Evolutionary conservation across 2,797 vertebrate species (phyloP).

Genomic region (Acrossocheilus fasciatus): DNA sequence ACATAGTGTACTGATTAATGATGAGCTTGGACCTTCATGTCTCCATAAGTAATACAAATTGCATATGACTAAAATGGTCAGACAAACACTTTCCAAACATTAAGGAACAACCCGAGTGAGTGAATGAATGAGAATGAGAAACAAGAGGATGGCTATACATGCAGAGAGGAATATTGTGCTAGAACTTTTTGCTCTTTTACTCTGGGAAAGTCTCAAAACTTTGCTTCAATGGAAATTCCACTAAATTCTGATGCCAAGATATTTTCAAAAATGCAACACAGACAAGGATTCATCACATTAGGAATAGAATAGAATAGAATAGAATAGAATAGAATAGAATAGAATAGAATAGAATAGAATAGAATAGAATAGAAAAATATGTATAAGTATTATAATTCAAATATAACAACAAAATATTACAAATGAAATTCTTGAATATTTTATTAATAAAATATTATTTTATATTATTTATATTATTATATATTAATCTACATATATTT

Average conservation of each 20-base stretch:
- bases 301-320: no score
- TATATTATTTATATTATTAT: no score
- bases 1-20: constrained; percentile 52
- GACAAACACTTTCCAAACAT: constrained; percentile 6
- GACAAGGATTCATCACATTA: not conserved
- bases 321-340: no score
- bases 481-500: no score
- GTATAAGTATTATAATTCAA: no score
- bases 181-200: not conserved
- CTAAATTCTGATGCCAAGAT: not conserved
- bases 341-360: no score
- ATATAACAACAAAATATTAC: no score
- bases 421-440: no score
- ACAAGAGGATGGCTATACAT: not conserved
- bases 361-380: no score
- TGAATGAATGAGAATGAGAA: not conserved
- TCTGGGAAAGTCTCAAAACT: not conserved
- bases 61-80: constrained; percentile 26
- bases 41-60: constrained; percentile 28
- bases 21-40: constrained; percentile 35
- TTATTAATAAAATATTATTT: no score
- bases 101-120: not conserved
- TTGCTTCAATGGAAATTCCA: not conserved
- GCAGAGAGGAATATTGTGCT: not conserved
- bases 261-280: not conserved